These are phyloP conservation scores for Pteromalus puparum DNA, from an alignment of 1,140 invertebrate genomes.

Conservation along the genomic window DNA sequence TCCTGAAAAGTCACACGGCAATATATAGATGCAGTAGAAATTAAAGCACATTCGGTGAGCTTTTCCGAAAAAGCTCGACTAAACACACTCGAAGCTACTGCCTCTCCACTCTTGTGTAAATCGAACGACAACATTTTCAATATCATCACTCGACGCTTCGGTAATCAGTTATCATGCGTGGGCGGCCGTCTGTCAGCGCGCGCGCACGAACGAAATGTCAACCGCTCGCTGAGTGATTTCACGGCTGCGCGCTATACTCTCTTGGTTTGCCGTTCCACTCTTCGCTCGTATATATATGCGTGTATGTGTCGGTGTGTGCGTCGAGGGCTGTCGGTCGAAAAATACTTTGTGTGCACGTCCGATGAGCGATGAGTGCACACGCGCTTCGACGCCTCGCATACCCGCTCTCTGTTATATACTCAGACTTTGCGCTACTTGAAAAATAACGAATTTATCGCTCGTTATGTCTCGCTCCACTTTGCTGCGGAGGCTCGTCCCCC, in stretches of 20 bases:
- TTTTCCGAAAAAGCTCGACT: neutral
- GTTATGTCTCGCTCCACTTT: constrained; percentile 17
- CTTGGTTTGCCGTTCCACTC: constrained; percentile 16
- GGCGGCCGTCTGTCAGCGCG: constrained; percentile 30
- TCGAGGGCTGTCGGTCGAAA: constrained; percentile 11
- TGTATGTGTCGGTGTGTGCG: neutral
- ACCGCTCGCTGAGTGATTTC: constrained; percentile 34
- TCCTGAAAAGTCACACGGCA: too few species aligned
- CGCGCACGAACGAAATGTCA: constrained; percentile 39
- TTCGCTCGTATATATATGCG: neutral
- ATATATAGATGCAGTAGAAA: neutral
- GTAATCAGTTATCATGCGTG: constrained; percentile 49
- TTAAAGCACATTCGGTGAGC: neutral
- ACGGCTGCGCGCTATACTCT: neutral
- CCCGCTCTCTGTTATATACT: neutral
- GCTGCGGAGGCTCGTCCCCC: neutral
- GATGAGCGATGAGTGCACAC: neutral
- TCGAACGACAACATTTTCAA: constrained; percentile 46
- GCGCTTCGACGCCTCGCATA: neutral
- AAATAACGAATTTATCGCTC: constrained; percentile 44
- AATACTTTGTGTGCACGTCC: constrained; percentile 19
- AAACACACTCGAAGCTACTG: too few species aligned
- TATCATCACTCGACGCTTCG: constrained; percentile 39
- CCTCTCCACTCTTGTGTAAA: constrained; percentile 10
- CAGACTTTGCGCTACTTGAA: constrained; percentile 18